These are phyloP conservation scores for Agelastica alni DNA, from an alignment of 2,888 invertebrate species.

Conservation along the genomic window DNA sequence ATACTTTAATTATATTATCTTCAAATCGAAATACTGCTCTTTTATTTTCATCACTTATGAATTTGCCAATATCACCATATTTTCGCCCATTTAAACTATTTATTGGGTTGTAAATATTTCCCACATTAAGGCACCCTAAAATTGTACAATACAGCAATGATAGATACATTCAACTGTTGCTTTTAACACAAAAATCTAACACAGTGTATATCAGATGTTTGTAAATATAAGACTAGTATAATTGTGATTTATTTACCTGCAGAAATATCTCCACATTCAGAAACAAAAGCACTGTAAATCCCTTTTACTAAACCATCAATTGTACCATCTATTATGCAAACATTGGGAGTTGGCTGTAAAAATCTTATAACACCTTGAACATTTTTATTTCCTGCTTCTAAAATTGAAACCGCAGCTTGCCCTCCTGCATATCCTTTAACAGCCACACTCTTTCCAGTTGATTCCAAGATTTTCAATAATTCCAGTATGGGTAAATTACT, in stretches of 20 bases:
- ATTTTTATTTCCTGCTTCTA: conserved; percentile 56
- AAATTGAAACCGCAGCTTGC: conserved; percentile 74
- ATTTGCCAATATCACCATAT: conserved; percentile 70
- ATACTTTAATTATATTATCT: conserved; percentile 66
- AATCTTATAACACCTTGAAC: conserved; percentile 80
- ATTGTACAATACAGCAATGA: too few species aligned
- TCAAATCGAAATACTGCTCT: conserved; percentile 69
- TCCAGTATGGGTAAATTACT: conserved; percentile 66
- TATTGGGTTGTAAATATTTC: conserved; percentile 65
- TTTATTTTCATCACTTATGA: conserved; percentile 65
- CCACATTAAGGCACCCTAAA: conserved; percentile 62
- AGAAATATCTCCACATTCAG: conserved; percentile 77
- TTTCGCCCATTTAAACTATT: conserved; percentile 57
- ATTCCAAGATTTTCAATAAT: conserved; percentile 58
- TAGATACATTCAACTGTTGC: too few species aligned
- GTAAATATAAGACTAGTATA: too few species aligned
- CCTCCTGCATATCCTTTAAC: conserved; percentile 79
- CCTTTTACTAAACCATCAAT: conserved; percentile 77
- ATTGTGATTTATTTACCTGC: conserved; percentile 56
- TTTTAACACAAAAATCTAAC: too few species aligned
- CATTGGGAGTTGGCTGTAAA: conserved; percentile 63
- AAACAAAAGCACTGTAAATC: conserved; percentile 64
- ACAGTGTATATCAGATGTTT: too few species aligned
- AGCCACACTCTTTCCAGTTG: conserved; percentile 73
- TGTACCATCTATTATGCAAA: conserved; percentile 80